Evolutionary conservation across 2,888 invertebrate species (phyloP), one percentile per base, ranked within the genome.

Genomic region (Dorcus parallelipipedus): DNA sequence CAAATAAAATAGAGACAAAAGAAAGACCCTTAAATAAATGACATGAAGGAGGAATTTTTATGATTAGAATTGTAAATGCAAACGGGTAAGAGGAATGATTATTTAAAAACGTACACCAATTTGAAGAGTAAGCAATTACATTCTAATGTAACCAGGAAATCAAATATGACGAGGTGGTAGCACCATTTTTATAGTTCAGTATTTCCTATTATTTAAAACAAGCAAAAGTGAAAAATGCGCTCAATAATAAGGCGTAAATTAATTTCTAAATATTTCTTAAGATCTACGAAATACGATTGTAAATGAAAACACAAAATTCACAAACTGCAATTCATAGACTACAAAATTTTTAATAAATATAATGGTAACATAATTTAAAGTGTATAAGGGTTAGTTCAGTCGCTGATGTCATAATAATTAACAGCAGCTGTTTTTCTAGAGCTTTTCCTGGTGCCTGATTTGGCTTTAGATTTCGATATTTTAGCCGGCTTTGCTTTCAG

Each of bases 361-460:
- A 58, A 38, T 45, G 52, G 51, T 54, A 59, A 59, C 58, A 59
- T 39, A 51, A 45, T 51, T 58, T 49, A 33, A 33, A 9, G 20
- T 52, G 38, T 40, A 59, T 47, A 39, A 38, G 6, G 40, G 41
- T n/a, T 38, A 38, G 9, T 50, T 68, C 66, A 71, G 56, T 74
- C 72, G 61, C 71, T 71, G 50, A 58, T 60, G 42, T 69, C 70
- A 53, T 55, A 57, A 52, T 69, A 66, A 40, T 70, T 69, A 68
- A 20, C 9, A 39, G 66, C 68, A 50, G 64, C 59, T 14, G 56
- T 57, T 61, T 70, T 74, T 64, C 71, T 69, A 23, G 66, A 56
- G 52, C 68, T 75, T 65, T 71, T 75, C 57, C 70, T 69, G 8
- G 68, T 66, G 23, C 61, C 66, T 33, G 63, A 57, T 52, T 63